Base-by-base conservation (phyloP, 2,888 invertebrate genomes). In the Cepaea hortensis region DNA sequence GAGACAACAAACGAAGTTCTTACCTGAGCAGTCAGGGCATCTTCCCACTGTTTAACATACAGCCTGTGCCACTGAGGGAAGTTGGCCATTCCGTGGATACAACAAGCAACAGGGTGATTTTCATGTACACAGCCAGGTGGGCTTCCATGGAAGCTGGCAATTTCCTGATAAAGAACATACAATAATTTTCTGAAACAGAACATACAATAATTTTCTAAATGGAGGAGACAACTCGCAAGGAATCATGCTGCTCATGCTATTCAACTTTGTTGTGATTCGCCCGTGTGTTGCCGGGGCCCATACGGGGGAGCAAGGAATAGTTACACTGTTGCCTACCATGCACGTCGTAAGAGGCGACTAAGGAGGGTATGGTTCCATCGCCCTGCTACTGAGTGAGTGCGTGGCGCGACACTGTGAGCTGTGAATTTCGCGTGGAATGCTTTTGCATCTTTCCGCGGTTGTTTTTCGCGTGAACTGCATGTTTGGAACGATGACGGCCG, bases 61-160 rank as follows among this genome's bases (percentile, higher is more conserved):
- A 90, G 87, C 5, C 90, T 81, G 79, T 90, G 90, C 90, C 90
- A 90, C 68, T 88, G 89, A 4, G 90, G 89, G 89, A 90, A 90
- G 35, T 88, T 89, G 65, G 89, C 88, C 89, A 88, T 88, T 15
- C 90, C 90, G 48, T 90, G 90, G 50, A 87, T 81, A 72, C 90
- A 90, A 70, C 90, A 90, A 3, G 90, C 88, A 48, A 85, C 85
- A 11, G 83, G 55, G 13, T 87, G 84, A 35, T 87, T 85, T 50
- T 88, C 68, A 13, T 62, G 76, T 55, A 76, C n/a, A 73, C 90
- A 90, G 50, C 72, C 65, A 15, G 85, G 82, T 13, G 89, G 90
- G 23, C 85, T 87, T 13, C 90, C 90, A 81, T 90, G 90, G 84
- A 55, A 87, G 13, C 85, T 76, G 65, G 70, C 89, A 61, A 89